A percentile compares a stretch with the other conserved stretches of the same genome.
Conservation (phyloP, 35 echinoderm and acorn worm species). For the Diadema setosum region DNA sequence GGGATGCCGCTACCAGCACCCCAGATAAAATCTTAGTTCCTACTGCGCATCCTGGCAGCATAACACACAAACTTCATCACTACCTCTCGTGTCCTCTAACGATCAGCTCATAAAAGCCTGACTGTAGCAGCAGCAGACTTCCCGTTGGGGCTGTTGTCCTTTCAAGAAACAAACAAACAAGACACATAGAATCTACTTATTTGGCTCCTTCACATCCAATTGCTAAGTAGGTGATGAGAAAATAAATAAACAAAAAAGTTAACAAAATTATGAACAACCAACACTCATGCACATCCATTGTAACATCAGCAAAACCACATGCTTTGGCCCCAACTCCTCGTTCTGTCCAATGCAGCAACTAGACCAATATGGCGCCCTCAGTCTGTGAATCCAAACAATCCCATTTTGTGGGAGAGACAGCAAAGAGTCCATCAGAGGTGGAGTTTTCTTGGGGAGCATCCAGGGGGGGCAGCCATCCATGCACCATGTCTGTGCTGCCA, state of each 20-base stretch:
- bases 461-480: background rate
- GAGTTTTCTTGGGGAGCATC: background rate
- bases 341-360: background rate
- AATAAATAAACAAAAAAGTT: background rate
- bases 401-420: background rate
- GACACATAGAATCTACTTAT: too few relatives aligned
- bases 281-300: constrained; percentile 1
- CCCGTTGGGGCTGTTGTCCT: too few relatives aligned
- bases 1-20: too few relatives aligned
- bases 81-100: too few relatives aligned
- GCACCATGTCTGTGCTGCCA: background rate
- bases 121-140: too few relatives aligned
- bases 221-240: too few relatives aligned
- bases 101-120: too few relatives aligned
- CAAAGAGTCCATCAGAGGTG: background rate
- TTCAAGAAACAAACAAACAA: too few relatives aligned
- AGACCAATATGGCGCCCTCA: background rate
- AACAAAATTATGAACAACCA: too few relatives aligned
- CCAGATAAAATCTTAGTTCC: too few relatives aligned
- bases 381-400: background rate
- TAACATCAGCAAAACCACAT: background rate
- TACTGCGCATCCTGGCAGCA: too few relatives aligned
- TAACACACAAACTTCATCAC: too few relatives aligned
- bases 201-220: background rate
- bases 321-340: background rate